Percentiles rank a stretch among this genome's conserved stretches.
Conservation (phyloP, 2,113 vertebrate genomes). For the Neofelis nebulosa region DNA sequence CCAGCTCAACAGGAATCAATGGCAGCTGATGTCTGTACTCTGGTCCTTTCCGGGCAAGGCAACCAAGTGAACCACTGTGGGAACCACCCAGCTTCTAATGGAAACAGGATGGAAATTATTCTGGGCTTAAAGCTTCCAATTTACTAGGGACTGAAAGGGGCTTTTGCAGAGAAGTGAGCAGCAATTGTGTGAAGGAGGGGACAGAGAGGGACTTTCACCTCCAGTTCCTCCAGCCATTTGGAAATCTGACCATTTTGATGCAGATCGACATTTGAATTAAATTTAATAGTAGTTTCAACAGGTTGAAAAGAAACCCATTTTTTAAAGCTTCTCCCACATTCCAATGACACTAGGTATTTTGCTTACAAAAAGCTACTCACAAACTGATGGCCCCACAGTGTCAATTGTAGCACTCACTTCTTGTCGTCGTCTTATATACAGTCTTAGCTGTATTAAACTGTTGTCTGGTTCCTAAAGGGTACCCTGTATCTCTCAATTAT, state of each 20-base stretch:
- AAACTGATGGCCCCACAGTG: not conserved
- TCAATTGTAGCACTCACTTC: not conserved
- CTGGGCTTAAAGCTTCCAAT: not conserved
- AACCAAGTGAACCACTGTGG: slow-evolving; percentile 20
- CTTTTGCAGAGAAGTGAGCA: not conserved
- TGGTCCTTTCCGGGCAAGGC: slow-evolving; percentile 25
- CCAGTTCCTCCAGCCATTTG: slow-evolving; percentile 31
- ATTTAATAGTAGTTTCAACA: slow-evolving; percentile 63
- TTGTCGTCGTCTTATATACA: not conserved
- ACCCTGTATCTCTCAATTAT: not conserved
- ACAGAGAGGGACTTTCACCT: slow-evolving; percentile 28
- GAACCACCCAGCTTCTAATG: slow-evolving; percentile 29
- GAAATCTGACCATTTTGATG: slow-evolving; percentile 66
- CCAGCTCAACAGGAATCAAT: not conserved
- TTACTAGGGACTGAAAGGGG: slow-evolving; percentile 34
- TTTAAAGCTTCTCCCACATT: slow-evolving; percentile 73
- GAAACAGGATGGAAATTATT: slow-evolving; percentile 41
- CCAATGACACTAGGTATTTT: slow-evolving; percentile 39
- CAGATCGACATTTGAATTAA: slow-evolving; percentile 65
- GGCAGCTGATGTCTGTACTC: not conserved
- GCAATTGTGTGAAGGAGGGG: not conserved
- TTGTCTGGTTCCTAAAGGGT: not conserved
- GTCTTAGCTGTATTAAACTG: not conserved
- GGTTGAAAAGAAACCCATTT: slow-evolving; percentile 66
- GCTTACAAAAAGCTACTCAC: slow-evolving; percentile 21